Evolutionary conservation across 2,113 vertebrate genomes (phyloP).

Genomic region (Callocephalon fimbriatum): DNA sequence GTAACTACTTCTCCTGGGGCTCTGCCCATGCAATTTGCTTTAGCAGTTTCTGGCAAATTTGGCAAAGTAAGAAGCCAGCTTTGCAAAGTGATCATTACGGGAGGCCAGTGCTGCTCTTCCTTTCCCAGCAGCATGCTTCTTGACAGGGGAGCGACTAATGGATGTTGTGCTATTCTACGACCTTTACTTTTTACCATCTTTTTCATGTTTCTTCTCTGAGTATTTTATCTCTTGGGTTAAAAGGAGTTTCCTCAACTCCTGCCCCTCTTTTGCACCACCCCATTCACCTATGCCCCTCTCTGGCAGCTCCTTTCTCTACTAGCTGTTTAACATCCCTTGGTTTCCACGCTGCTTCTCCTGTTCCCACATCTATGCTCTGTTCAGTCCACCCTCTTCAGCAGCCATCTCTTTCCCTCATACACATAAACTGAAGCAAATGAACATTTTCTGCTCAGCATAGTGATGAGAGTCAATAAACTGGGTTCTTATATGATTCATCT

Average conservation of each 20-base stretch:
- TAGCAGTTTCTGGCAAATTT: background rate
- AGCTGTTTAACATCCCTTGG: background rate
- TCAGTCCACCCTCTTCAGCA: background rate
- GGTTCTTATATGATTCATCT: background rate
- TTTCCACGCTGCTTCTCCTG: background rate
- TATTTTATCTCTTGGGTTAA: background rate
- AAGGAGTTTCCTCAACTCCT: background rate
- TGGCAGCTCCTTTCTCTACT: background rate
- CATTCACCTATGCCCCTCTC: background rate
- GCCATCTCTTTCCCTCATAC: background rate
- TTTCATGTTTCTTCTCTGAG: background rate
- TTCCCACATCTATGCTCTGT: background rate
- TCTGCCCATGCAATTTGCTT: background rate
- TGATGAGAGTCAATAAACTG: background rate
- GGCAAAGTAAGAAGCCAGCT: background rate
- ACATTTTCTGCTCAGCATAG: background rate
- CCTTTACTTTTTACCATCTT: background rate
- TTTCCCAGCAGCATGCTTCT: rapidly evolving
- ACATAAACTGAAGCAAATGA: background rate
- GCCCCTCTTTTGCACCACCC: background rate
- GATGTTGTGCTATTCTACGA: rapidly evolving
- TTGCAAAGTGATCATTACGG: background rate
- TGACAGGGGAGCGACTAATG: background rate
- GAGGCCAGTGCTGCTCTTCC: background rate
- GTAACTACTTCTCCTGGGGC: background rate